Base-by-base conservation (phyloP, 2,797 vertebrate genomes). In the Manis javanica region DNA sequence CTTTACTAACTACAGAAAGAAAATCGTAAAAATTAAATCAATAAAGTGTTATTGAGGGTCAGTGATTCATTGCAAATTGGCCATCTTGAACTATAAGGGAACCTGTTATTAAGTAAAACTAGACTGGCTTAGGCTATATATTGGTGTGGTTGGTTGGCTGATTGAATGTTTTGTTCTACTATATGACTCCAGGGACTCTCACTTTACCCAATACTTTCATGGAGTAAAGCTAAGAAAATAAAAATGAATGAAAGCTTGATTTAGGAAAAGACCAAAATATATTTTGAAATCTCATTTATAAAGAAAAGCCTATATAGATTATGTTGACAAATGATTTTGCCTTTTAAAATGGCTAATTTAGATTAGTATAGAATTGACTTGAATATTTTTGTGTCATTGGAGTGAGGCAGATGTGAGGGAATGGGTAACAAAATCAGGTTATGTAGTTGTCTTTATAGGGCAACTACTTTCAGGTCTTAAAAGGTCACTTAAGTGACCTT, bases 21-120 rank as follows among this genome's bases (percentile, higher is more conserved):
- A 87, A 90, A 55, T 37, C 5, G 31, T 37, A 71, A 83, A 87
- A 79, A 53, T 46, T n/a, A 95, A 96, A 90, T 84, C 7, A 86
- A 57, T 31, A 72, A 66, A 63, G 21, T 69, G 34, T 34, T 82
- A 63, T 5, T 66, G 18, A 14, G 31, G 19, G 26, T 68, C 90
- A 95, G n/a, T 16, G 46, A 91, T 31, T 42, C 18, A 77, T 24
- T 68, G 26, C 18, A 85, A 89, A 69, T 57, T 64, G 57, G 12
- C 59, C 26, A 75, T 64, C 23, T 24, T 89, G 49, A 91, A 51
- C 37, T 55, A 55, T 13, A 21, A 68, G 23, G 71, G 59, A 86
- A 81, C 4, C 7, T 1, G 3, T 39, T 39, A 21, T 42, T 51
- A 57, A 86, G 4, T 71, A 55, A 81, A 57, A 66, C 11, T 87